Conservation (phyloP, 1,140 invertebrate species). For the Drosophila ogumai region DNA sequence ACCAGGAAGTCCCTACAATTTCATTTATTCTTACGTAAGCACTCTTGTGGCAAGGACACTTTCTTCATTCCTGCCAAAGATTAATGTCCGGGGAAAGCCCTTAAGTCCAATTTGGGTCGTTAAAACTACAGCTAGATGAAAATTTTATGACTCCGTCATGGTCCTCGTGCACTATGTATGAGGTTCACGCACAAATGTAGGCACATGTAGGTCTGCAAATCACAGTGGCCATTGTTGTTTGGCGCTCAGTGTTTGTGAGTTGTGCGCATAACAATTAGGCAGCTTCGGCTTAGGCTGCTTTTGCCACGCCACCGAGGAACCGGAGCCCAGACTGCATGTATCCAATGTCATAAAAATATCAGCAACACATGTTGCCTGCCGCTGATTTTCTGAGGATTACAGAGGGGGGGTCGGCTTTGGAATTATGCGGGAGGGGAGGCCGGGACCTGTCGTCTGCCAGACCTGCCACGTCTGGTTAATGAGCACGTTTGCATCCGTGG, state of each 20-base stretch:
- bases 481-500: constrained; percentile 41
- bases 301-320: constrained; percentile 20
- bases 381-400: constrained; percentile 45
- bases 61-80: constrained; percentile 10
- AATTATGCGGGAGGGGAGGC: not conserved
- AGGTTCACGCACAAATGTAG: constrained; percentile 6
- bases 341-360: constrained; percentile 73
- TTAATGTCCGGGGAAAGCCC: constrained; percentile 24
- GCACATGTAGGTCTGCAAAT: constrained; percentile 40
- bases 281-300: constrained; percentile 65
- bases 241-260: constrained; percentile 50
- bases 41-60: constrained; percentile 9
- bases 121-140: constrained; percentile 53
- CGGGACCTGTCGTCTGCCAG: constrained; percentile 49
- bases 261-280: constrained; percentile 73
- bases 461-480: constrained; percentile 58
- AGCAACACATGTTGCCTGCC: constrained; percentile 69
- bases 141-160: constrained; percentile 54
- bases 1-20: constrained; percentile 4
- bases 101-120: constrained; percentile 49
- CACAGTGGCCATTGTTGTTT: constrained; percentile 38
- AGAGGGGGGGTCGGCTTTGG: constrained; percentile 1
- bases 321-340: constrained; percentile 50
- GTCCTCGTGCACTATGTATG: constrained; percentile 20
- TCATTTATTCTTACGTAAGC: constrained; percentile 19